Evolutionary conservation across 2,113 vertebrate genomes (phyloP).

Genomic region (Boleophthalmus pectinirostris): DNA sequence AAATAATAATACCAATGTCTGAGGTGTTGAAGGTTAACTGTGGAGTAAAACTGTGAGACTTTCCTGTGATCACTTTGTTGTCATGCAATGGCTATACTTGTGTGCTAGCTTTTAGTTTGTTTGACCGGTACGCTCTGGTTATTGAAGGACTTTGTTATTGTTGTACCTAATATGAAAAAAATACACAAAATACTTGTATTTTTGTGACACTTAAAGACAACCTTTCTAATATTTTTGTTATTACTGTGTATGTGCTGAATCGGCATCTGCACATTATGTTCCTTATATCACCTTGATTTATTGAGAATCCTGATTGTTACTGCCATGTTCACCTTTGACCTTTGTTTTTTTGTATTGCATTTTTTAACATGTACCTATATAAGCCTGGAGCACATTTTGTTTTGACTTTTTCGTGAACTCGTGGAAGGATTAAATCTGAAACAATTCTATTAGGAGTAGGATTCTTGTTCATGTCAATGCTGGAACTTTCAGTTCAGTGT

Average conservation of each 20-base stretch:
- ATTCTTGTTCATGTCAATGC: conserved; percentile 42
- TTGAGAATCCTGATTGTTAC: conserved; percentile 41
- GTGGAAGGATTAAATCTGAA: conserved; percentile 52
- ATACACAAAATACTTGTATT: conserved; percentile 68
- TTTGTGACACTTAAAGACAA: conserved; percentile 67
- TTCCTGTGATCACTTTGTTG: conserved; percentile 69
- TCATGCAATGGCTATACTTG: conserved; percentile 68
- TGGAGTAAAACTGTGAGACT: conserved; percentile 67
- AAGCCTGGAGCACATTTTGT: conserved; percentile 40
- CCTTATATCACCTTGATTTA: conserved; percentile 38
- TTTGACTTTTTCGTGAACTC: conserved; percentile 52
- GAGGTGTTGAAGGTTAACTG: conserved; percentile 65
- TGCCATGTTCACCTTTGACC: conserved; percentile 46
- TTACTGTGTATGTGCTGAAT: conserved; percentile 37
- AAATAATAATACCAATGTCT: conserved; percentile 47
- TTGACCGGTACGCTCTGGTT: conserved; percentile 58
- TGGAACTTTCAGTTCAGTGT: conserved; percentile 62
- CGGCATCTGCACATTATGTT: conserved; percentile 30
- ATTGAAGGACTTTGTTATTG: conserved; percentile 61
- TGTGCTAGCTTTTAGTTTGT: conserved; percentile 68
- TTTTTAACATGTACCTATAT: conserved; percentile 33
- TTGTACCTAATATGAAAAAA: conserved; percentile 59
- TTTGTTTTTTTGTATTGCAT: conserved; percentile 60
- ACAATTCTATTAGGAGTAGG: conserved; percentile 26
- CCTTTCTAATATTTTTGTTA: conserved; percentile 40